phyloP scores from a whole-genome alignment of 2,113 vertebrate genomes.

The Catharus minimus region DNA sequence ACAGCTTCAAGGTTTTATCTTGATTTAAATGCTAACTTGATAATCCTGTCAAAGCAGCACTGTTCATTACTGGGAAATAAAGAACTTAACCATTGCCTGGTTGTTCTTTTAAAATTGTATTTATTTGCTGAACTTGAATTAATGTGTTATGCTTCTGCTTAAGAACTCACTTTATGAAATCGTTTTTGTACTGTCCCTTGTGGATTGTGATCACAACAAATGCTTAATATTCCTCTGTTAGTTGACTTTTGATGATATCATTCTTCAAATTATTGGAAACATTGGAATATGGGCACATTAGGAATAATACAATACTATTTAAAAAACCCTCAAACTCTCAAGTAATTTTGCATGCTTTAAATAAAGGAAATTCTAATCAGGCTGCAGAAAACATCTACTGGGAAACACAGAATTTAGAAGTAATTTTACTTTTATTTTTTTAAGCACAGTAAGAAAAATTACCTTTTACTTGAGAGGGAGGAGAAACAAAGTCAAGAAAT shows the following conservation, averaged over 20 bases:
- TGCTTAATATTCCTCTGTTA: not conserved
- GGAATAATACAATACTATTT: not conserved
- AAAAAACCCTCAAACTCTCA: not conserved
- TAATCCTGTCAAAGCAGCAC: not conserved
- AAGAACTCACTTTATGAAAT: not conserved
- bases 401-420: not conserved
- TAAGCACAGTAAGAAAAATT: not conserved
- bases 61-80: not conserved
- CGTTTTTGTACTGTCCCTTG: not conserved
- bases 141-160: not conserved
- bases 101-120: not conserved
- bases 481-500: not conserved
- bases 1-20: not conserved
- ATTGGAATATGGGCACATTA: not conserved
- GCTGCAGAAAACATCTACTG: not conserved
- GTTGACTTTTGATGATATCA: not conserved
- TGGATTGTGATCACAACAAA: not conserved
- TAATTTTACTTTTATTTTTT: not conserved
- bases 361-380: not conserved
- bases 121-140: not conserved
- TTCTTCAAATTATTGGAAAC: not conserved
- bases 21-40: not conserved
- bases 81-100: not conserved
- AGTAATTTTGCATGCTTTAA: not conserved
- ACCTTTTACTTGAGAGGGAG: not conserved